Percentiles rank a stretch among this genome's conserved stretches.
Evolutionary conservation across 1,140 invertebrate species (phyloP).

Genomic region (Phortica variegata): DNA sequence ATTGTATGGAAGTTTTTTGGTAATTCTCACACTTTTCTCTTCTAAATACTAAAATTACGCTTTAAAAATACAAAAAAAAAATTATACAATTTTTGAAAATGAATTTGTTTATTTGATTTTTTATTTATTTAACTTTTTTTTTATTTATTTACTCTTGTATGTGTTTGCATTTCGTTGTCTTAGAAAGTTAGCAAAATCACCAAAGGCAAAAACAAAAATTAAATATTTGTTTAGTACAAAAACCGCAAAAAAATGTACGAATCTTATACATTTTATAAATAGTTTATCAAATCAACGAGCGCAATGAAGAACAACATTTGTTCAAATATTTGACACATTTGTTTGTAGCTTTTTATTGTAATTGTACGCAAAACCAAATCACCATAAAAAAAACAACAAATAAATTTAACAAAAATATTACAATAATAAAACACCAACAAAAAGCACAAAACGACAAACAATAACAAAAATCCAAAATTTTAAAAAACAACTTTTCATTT

Average conservation of each 20-base stretch:
- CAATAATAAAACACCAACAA: background rate
- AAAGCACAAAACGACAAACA: slow-evolving; percentile 3
- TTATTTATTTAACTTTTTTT: background rate
- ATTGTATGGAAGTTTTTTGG: slow-evolving; percentile 56
- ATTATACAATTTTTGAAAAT: background rate
- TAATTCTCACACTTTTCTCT: slow-evolving; percentile 28
- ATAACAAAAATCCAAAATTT: slow-evolving; percentile 13
- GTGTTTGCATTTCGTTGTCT: too few species aligned
- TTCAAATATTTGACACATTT: too few species aligned
- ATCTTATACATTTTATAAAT: too few species aligned
- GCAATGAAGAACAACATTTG: too few species aligned
- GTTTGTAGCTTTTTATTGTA: too few species aligned
- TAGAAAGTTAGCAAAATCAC: too few species aligned
- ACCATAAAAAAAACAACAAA: slow-evolving; percentile 6
- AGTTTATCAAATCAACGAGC: too few species aligned
- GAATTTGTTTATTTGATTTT: background rate
- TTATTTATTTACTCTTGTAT: background rate
- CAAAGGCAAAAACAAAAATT: too few species aligned
- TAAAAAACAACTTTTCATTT: too few species aligned
- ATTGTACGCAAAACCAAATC: background rate
- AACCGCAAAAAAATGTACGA: too few species aligned
- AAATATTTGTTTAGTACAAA: too few species aligned
- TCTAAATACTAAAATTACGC: background rate
- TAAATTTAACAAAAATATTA: background rate
- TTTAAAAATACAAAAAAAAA: slow-evolving; percentile 2